A percentile compares a stretch with the other conserved stretches of the same genome.
Conservation (phyloP, 1,140 invertebrate species). For the Sarcophaga peregrina region DNA sequence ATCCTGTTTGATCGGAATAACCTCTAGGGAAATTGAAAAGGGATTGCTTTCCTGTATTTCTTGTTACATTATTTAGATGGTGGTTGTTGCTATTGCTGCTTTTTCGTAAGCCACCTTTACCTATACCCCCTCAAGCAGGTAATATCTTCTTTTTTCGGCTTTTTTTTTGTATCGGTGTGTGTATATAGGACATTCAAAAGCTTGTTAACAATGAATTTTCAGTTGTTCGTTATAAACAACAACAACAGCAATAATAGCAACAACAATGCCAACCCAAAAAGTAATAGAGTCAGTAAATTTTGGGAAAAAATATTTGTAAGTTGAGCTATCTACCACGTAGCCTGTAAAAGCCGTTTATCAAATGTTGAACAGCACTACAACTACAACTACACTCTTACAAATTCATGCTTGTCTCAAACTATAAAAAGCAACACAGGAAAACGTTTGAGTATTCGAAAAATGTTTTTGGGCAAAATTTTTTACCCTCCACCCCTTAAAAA, state of each 20-base stretch:
- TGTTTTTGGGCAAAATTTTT: slow-evolving; percentile 2
- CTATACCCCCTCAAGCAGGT: not conserved
- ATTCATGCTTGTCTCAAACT: too few relatives aligned
- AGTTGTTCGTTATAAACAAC: slow-evolving; percentile 14
- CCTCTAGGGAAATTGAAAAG: slow-evolving; percentile 47
- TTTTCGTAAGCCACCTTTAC: not conserved
- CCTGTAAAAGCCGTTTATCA: slow-evolving; percentile 30
- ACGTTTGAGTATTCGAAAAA: slow-evolving; percentile 8
- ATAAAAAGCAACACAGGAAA: slow-evolving; percentile 30
- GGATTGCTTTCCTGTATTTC: not conserved
- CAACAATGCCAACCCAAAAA: not conserved
- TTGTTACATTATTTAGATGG: slow-evolving; percentile 4
- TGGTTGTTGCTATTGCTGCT: slow-evolving; percentile 15
- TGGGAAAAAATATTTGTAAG: too few relatives aligned
- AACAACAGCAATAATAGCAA: too few relatives aligned
- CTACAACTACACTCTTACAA: not conserved
- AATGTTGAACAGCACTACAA: slow-evolving; percentile 2
- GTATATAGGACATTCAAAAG: slow-evolving; percentile 26
- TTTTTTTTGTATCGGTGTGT: not conserved
- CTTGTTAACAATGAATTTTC: slow-evolving; percentile 40
- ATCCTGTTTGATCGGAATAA: slow-evolving; percentile 48
- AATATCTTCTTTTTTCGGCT: not conserved
- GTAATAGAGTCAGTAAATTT: not conserved
- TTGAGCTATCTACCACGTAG: not conserved
- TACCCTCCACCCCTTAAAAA: not conserved